Base-by-base conservation (phyloP, 2,888 invertebrate genomes). In the Hirtodrosophila histrioides region DNA sequence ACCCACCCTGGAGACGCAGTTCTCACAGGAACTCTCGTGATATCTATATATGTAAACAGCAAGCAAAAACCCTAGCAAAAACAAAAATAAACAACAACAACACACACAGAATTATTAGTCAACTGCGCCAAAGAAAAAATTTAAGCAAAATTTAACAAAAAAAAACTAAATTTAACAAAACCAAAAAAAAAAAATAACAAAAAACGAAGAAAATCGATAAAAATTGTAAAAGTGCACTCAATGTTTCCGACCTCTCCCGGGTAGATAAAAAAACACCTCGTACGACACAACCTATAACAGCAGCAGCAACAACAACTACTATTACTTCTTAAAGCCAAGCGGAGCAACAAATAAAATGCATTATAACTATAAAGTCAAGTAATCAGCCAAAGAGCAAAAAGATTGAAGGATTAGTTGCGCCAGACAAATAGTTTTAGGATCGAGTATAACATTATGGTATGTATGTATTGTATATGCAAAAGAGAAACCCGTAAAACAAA, bases 21-120 rank as follows among this genome's bases (percentile, higher is more conserved):
- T 92, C 91, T 92, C 92, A 74, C 92, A 91, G 91, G 92, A 92
- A 90, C 90, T 92, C 89, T 92, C 92, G 92, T 92, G 92, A 92
- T 92, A 92, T 91, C 90, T 92, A 91, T 90, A 92, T 86, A 85
- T 85, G 85, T 85, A 88, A 90, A 91, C 83, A 91, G 90, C 88
- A 88, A 75, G 78, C 78, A 81, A 74, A 48, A 79, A 51, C 51
- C 58, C 39, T 58, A 80, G 55, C 60, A 77, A 69, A 40, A 33
- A 48, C 31, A 50, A 36, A 49, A 48, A 48, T 35, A 43, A 39
- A 58, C 37, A 67, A 57, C 45, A 48, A 64, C 74, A 68, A 64
- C 44, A 67, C 61, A 69, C 43, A 65, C 69, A 76, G 61, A 75
- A 73, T 78, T 64, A 73, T 78, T 64, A 76, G 75, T 75, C 81